phyloP scores from a whole-genome alignment of 2,888 invertebrate genomes.

The Euplagia quadripunctaria region DNA sequence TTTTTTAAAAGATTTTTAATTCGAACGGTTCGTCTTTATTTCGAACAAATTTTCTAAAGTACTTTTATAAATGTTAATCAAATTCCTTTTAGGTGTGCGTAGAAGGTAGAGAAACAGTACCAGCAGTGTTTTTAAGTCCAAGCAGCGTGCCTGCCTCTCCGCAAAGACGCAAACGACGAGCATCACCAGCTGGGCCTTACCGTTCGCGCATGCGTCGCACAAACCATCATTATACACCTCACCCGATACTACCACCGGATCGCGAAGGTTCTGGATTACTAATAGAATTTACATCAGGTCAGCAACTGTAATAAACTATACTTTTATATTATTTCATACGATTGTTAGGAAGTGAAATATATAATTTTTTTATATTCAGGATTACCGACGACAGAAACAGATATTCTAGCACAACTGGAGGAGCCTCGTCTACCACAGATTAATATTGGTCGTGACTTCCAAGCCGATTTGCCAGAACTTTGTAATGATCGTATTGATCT shows the following conservation, averaged over 20 bases:
- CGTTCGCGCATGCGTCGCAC: slow-evolving; percentile 83
- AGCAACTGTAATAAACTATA: slow-evolving; percentile 11
- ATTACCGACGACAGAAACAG: slow-evolving; percentile 64
- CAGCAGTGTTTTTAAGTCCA: slow-evolving; percentile 93
- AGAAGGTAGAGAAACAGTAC: slow-evolving; percentile 89
- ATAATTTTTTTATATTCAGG: slow-evolving; percentile 47
- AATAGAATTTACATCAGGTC: slow-evolving; percentile 82
- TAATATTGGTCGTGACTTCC: slow-evolving; percentile 95
- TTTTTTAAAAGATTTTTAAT: too few relatives aligned
- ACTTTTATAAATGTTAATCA: not conserved
- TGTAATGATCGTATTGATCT: slow-evolving; percentile 82
- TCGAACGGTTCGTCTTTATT: too few relatives aligned
- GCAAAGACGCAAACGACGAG: slow-evolving; percentile 88
- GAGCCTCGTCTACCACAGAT: slow-evolving; percentile 90
- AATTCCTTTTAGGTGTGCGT: slow-evolving; percentile 75
- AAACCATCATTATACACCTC: slow-evolving; percentile 93
- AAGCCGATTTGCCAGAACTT: slow-evolving; percentile 92
- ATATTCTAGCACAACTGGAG: slow-evolving; percentile 72
- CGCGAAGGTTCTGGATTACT: slow-evolving; percentile 96
- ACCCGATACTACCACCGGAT: slow-evolving; percentile 97
- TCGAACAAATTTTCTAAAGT: not conserved
- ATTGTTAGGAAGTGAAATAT: not conserved
- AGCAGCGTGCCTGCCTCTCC: slow-evolving; percentile 91
- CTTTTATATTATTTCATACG: too few relatives aligned
- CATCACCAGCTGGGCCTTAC: slow-evolving; percentile 88